Evolutionary conservation across 2,113 vertebrate species (phyloP).

Genomic region (Onychostruthus taczanowskii): DNA sequence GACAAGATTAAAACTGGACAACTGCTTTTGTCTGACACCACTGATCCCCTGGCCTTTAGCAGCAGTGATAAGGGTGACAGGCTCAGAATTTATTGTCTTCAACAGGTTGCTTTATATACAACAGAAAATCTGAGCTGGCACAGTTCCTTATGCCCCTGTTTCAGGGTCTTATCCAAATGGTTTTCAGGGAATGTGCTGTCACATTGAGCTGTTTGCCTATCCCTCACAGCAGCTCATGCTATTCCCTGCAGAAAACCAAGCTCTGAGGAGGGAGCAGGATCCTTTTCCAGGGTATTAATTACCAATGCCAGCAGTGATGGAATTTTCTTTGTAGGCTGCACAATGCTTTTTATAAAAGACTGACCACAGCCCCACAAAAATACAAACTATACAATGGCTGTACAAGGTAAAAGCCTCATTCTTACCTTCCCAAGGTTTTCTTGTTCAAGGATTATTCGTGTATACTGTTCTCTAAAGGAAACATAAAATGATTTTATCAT

Average conservation of each 20-base stretch:
- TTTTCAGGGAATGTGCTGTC: constrained; percentile 62
- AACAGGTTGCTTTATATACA: constrained; percentile 65
- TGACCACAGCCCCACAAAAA: background rate
- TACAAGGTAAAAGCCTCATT: background rate
- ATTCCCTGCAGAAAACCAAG: constrained; percentile 43
- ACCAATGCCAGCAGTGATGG: constrained; percentile 24
- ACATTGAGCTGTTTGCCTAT: constrained; percentile 17
- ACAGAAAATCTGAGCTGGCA: constrained; percentile 43
- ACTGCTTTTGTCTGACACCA: constrained; percentile 11
- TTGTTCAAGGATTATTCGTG: constrained; percentile 91
- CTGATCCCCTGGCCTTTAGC: constrained; percentile 42
- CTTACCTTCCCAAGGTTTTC: constrained; percentile 97
- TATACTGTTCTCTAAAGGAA: constrained; percentile 87
- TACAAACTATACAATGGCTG: background rate
- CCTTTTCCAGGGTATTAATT: constrained; percentile 56
- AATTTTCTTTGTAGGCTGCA: constrained; percentile 47
- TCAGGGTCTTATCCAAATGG: constrained; percentile 46
- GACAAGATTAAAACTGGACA: constrained; percentile 29
- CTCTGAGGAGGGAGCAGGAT: constrained; percentile 24
- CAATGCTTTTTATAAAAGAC: constrained; percentile 53
- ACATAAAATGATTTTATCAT: background rate
- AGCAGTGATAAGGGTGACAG: constrained; percentile 34
- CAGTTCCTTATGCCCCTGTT: background rate
- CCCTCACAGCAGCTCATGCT: constrained; percentile 35
- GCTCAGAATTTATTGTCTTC: constrained; percentile 47